These are phyloP conservation scores for Malacosoma neustria DNA, from an alignment of 2,888 invertebrate genomes.

Conservation along the genomic window DNA sequence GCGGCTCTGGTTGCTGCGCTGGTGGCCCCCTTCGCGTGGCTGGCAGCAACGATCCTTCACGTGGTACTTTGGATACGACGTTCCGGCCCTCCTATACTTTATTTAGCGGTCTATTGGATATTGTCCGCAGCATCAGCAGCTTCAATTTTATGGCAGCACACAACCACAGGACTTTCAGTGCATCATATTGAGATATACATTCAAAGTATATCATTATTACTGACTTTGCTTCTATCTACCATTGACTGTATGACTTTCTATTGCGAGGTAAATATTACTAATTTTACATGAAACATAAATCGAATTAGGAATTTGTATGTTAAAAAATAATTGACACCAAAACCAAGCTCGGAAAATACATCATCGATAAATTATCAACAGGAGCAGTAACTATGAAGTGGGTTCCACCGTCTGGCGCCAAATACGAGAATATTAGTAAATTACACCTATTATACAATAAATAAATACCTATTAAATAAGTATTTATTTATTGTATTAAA, in stretches of 20 bases:
- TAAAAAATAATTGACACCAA: too few relatives aligned
- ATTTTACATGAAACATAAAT: too few relatives aligned
- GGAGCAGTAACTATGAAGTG: too few relatives aligned
- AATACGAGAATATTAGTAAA: too few relatives aligned
- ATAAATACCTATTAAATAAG: too few relatives aligned
- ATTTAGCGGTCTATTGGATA: constrained; percentile 62
- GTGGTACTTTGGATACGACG: constrained; percentile 51
- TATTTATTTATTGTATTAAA: too few relatives aligned
- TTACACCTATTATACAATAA: too few relatives aligned
- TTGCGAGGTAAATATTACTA: constrained; percentile 64
- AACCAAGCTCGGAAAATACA: too few relatives aligned
- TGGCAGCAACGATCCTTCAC: constrained; percentile 56
- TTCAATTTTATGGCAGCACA: constrained; percentile 37
- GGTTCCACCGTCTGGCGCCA: too few relatives aligned
- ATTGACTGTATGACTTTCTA: constrained; percentile 61
- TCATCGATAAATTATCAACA: too few relatives aligned
- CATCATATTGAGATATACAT: constrained; percentile 42
- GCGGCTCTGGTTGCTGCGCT: constrained; percentile 42
- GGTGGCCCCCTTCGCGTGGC: constrained; percentile 52
- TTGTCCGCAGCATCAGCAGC: constrained; percentile 43
- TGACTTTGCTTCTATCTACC: constrained; percentile 38
- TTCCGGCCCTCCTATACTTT: constrained; percentile 53
- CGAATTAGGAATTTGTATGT: too few relatives aligned
- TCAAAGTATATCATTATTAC: constrained; percentile 34
- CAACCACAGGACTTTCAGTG: constrained; percentile 20